Evolutionary conservation across 2,797 vertebrate species (phyloP).

Genomic region (Thripadectes ignobilis): DNA sequence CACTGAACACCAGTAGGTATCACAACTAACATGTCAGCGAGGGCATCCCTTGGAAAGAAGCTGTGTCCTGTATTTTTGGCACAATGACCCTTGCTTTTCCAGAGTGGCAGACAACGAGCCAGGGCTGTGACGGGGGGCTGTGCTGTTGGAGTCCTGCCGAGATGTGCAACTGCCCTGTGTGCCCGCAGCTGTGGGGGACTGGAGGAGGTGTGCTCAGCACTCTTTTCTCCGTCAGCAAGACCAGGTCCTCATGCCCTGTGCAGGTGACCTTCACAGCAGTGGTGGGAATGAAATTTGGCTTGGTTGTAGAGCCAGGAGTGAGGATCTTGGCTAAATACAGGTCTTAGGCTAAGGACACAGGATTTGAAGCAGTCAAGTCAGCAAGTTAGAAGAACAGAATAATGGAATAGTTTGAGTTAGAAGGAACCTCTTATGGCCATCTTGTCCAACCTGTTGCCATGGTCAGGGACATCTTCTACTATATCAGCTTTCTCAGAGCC

Average conservation of each 20-base stretch:
- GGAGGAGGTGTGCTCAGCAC: neutral
- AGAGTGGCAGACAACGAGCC: no score
- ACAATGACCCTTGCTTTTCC: neutral
- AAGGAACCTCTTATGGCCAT: neutral
- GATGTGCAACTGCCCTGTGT: fast-evolving
- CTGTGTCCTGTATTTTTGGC: neutral
- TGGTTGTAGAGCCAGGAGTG: neutral
- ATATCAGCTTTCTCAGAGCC: neutral
- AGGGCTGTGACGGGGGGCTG: neutral
- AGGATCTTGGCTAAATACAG: neutral
- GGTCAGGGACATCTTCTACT: neutral
- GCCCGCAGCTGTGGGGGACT: neutral
- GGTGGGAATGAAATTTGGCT: neutral
- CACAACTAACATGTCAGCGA: neutral
- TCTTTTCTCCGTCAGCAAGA: neutral
- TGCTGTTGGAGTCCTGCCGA: neutral
- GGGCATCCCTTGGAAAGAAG: neutral
- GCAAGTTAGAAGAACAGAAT: neutral
- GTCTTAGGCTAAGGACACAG: neutral
- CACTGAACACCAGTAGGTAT: neutral
- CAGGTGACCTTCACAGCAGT: neutral
- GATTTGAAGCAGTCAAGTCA: neutral
- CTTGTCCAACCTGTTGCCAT: neutral
- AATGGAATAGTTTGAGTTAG: neutral
- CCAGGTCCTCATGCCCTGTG: neutral